These are phyloP conservation scores for Forpus xanthops DNA, from an alignment of 2,797 vertebrate genomes.

Conservation along the genomic window DNA sequence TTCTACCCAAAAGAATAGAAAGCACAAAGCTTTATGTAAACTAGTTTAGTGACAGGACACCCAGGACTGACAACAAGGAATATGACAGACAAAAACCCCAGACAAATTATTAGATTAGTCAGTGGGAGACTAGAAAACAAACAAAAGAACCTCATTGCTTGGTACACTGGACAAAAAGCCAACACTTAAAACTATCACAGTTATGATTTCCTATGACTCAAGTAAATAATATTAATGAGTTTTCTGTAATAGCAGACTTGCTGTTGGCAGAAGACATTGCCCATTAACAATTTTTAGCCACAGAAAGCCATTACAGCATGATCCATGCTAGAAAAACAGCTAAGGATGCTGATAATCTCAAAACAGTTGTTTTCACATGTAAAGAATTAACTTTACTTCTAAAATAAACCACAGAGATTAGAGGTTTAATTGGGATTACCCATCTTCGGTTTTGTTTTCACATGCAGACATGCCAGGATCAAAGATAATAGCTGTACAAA, in stretches of 20 bases:
- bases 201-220: neutral
- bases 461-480: neutral
- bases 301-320: neutral
- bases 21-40: neutral
- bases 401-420: neutral
- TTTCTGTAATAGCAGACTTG: neutral
- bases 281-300: neutral
- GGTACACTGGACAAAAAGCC: neutral
- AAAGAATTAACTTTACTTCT: neutral
- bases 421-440: neutral
- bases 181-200: neutral
- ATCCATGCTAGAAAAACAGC: neutral
- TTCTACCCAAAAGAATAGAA: conserved; percentile 26
- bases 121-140: conserved; percentile 44
- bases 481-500: neutral
- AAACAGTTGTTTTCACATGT: neutral
- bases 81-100: neutral
- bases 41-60: neutral
- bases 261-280: neutral
- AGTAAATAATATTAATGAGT: neutral
- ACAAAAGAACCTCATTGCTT: conserved; percentile 11
- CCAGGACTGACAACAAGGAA: neutral
- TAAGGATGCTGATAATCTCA: neutral
- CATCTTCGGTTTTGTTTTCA: neutral
- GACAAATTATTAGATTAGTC: conserved; percentile 45